A percentile compares a stretch with the other conserved stretches of the same genome.
Conservation (phyloP, 2,888 invertebrate genomes). For the Acrobasis repandana region DNA sequence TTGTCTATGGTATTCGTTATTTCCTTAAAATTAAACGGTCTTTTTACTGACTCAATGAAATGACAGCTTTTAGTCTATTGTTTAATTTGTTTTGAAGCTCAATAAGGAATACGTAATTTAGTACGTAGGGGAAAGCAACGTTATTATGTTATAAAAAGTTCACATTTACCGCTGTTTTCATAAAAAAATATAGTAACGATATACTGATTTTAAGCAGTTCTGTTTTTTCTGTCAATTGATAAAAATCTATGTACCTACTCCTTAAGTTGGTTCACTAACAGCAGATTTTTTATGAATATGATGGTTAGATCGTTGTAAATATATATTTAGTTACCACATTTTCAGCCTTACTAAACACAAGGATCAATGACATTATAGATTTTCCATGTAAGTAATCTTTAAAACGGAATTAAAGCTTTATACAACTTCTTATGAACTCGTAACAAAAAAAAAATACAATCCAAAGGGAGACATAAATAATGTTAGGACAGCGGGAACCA, state of each 20-base stretch:
- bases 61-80: slow-evolving; percentile 8
- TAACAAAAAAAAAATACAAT: slow-evolving; percentile 26
- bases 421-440: slow-evolving; percentile 7
- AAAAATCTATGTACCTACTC: too few species aligned
- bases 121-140: neutral
- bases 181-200: too few species aligned
- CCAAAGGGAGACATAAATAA: slow-evolving; percentile 35
- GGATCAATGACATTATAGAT: too few species aligned
- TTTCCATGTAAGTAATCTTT: too few species aligned
- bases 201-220: too few species aligned
- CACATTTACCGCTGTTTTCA: too few species aligned
- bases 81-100: neutral
- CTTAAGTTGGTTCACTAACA: too few species aligned
- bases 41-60: slow-evolving; percentile 7
- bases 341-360: too few species aligned
- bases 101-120: slow-evolving; percentile 6
- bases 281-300: too few species aligned
- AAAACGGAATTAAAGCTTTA: neutral
- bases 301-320: too few species aligned
- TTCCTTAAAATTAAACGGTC: slow-evolving; percentile 19
- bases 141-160: neutral
- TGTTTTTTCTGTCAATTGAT: too few species aligned
- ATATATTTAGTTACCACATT: too few species aligned
- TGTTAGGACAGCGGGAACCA: slow-evolving; percentile 41
- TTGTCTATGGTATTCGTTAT: slow-evolving; percentile 20